phyloP scores from a whole-genome alignment of 2,797 vertebrate genomes.

The Dendrocincla tyrannina region DNA sequence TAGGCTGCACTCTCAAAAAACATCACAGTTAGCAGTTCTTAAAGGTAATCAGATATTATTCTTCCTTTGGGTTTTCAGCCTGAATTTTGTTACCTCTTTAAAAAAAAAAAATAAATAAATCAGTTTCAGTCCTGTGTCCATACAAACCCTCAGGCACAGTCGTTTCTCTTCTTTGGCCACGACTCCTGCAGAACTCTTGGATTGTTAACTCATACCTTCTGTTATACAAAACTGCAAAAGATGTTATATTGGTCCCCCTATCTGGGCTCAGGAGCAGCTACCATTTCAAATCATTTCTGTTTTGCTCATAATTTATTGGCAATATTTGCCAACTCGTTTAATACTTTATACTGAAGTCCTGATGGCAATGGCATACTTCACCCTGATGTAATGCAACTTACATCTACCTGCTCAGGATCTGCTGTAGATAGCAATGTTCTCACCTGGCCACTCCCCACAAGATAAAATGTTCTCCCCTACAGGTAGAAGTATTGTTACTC shows the following conservation, averaged over 20 bases:
- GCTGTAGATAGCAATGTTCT: not conserved
- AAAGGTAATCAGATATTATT: not conserved
- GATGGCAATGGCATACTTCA: not conserved
- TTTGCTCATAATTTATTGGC: not conserved
- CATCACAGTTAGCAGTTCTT: not conserved
- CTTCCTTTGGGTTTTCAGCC: constrained; percentile 1
- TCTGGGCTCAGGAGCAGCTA: not conserved
- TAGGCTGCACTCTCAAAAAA: not conserved
- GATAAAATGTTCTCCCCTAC: not conserved
- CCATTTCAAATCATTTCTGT: not conserved
- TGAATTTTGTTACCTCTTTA: not conserved
- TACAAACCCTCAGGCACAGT: not conserved
- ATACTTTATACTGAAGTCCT: not conserved
- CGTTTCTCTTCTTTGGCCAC: not conserved
- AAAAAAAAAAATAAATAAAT: not conserved
- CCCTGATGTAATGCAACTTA: not conserved
- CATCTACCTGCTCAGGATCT: not conserved
- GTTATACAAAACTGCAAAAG: not conserved
- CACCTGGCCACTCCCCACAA: not conserved
- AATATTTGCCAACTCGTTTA: not conserved
- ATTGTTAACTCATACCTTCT: not conserved
- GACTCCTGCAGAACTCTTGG: not conserved
- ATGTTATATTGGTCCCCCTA: not conserved
- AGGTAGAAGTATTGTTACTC: not conserved
- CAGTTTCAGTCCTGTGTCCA: not conserved